Percentiles rank a stretch among this genome's conserved stretches.
Evolutionary conservation across 1,140 invertebrate species (phyloP).

Genomic region (Hyposmocoma kahamanoa): DNA sequence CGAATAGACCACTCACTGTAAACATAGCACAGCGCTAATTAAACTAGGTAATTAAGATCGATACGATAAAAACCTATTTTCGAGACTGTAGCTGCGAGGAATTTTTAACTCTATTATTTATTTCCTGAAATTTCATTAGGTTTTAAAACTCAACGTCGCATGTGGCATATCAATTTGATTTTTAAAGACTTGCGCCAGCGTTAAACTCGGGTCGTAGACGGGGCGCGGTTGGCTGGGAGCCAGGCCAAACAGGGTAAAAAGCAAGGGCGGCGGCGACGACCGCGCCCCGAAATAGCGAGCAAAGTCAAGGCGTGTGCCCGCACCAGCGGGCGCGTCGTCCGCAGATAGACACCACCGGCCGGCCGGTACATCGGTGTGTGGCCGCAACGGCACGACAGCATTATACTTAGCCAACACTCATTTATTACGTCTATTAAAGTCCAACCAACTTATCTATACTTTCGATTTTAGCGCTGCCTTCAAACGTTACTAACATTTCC

Average conservation of each 20-base stretch:
- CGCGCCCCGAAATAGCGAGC: slow-evolving; percentile 63
- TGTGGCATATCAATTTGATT: slow-evolving; percentile 22
- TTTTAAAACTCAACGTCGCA: background rate
- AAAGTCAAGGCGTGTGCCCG: slow-evolving; percentile 62
- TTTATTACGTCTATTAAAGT: too few species aligned
- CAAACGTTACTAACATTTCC: too few species aligned
- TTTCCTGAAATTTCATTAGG: background rate
- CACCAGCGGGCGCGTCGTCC: background rate
- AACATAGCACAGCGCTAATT: background rate
- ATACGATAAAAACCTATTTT: too few species aligned
- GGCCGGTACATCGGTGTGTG: background rate
- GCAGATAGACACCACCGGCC: background rate
- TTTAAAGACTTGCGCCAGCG: slow-evolving; percentile 15
- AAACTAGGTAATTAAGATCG: background rate
- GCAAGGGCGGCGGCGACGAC: slow-evolving; percentile 58
- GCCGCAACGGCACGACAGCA: background rate
- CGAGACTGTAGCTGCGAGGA: too few species aligned
- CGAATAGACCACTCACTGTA: background rate
- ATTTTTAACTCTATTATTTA: too few species aligned
- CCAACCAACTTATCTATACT: too few species aligned
- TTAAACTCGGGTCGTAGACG: slow-evolving; percentile 7
- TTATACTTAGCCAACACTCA: too few species aligned
- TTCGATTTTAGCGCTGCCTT: too few species aligned
- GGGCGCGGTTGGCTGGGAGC: slow-evolving; percentile 55
- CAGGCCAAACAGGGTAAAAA: slow-evolving; percentile 70